Conservation (phyloP, 2,797 vertebrate genomes). For the Pelodytes ibericus region DNA sequence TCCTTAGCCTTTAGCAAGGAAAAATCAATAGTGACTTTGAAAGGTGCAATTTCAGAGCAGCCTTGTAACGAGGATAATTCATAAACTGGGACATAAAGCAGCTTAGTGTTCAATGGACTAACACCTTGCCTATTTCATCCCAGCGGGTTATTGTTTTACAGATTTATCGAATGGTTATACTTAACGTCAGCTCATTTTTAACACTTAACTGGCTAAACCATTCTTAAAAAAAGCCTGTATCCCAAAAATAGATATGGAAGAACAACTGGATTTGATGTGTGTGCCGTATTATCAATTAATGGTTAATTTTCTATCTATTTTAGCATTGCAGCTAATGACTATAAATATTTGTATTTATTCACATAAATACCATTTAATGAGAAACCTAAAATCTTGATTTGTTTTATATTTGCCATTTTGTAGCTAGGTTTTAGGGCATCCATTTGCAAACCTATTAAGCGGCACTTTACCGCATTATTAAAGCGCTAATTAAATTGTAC, state of each 20-base stretch:
- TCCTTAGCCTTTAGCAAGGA: conserved; percentile 42
- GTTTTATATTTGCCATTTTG: not conserved
- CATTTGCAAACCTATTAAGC: conserved; percentile 37
- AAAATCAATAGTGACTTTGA: conserved; percentile 51
- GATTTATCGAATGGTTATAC: conserved; percentile 5
- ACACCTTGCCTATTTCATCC: conserved; percentile 38
- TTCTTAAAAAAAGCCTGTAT: too few relatives aligned
- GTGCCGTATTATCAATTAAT: too few relatives aligned
- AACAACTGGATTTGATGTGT: too few relatives aligned
- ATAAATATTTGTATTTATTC: not conserved
- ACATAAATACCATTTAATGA: not conserved
- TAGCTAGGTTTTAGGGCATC: conserved; percentile 13
- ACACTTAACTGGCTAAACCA: too few relatives aligned
- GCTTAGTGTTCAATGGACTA: conserved; percentile 42
- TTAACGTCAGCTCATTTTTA: conserved; percentile 27
- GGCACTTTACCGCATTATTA: conserved; percentile 28
- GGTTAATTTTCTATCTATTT: not conserved
- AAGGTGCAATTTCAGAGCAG: conserved; percentile 40
- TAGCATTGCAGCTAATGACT: not conserved
- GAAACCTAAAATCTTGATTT: not conserved
- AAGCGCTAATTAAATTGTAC: conserved; percentile 1
- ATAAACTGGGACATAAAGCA: conserved; percentile 42
- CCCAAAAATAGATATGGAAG: too few relatives aligned
- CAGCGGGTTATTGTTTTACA: conserved; percentile 16
- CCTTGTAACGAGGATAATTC: conserved; percentile 48